These are phyloP conservation scores for Spermophilus dauricus DNA, from an alignment of 2,113 vertebrate genomes.

Conservation along the genomic window DNA sequence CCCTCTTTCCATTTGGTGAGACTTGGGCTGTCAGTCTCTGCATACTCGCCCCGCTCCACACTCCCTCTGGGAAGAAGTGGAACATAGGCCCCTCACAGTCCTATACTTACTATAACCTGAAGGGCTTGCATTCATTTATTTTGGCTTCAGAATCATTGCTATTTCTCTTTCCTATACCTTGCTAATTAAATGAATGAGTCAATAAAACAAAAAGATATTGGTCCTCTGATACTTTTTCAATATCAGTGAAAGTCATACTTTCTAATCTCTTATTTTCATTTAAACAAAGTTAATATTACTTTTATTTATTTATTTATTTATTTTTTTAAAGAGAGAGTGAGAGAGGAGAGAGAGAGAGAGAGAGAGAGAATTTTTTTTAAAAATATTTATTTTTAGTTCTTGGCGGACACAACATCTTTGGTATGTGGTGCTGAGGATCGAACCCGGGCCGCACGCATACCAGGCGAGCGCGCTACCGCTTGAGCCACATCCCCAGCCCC, in stretches of 20 bases:
- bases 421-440: too few relatives aligned
- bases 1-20: neutral
- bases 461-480: too few relatives aligned
- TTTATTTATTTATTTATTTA: too few relatives aligned
- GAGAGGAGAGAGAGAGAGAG: too few relatives aligned
- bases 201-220: too few relatives aligned
- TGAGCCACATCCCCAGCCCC: too few relatives aligned
- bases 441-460: too few relatives aligned
- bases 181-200: neutral
- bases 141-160: neutral
- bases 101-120: neutral
- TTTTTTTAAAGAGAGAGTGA: too few relatives aligned
- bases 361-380: too few relatives aligned
- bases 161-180: neutral
- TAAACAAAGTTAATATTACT: constrained; percentile 1
- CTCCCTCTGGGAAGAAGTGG: neutral
- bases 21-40: neutral
- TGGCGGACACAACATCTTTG: too few relatives aligned
- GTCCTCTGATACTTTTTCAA: too few relatives aligned
- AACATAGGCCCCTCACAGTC: neutral
- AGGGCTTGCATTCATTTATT: neutral
- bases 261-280: constrained; percentile 34
- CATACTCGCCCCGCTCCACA: neutral
- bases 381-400: too few relatives aligned
- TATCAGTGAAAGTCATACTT: constrained; percentile 28